phyloP scores from a whole-genome alignment of 2,113 vertebrate genomes.

The Scopus umbretta region DNA sequence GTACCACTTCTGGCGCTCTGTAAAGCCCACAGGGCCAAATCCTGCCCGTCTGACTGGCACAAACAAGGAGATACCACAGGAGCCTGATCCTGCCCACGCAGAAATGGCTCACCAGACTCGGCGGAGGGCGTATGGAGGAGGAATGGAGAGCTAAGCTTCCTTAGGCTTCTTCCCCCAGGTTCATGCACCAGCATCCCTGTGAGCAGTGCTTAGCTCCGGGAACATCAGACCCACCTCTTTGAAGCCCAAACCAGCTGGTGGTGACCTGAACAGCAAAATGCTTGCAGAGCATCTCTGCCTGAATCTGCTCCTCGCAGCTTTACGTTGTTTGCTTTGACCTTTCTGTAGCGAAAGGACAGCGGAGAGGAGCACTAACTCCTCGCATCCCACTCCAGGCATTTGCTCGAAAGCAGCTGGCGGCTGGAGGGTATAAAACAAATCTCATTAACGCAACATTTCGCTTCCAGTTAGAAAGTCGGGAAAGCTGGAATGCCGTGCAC shows the following conservation, averaged over 20 bases:
- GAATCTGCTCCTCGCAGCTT: not conserved
- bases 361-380: not conserved
- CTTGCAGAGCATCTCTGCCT: not conserved
- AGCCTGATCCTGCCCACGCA: not conserved
- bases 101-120: not conserved
- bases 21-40: not conserved
- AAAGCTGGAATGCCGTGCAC: accelerated
- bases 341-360: not conserved
- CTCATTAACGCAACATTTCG: not conserved
- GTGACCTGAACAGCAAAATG: not conserved
- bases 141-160: not conserved
- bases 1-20: accelerated
- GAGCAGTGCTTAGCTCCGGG: not conserved
- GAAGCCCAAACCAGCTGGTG: not conserved
- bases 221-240: not conserved
- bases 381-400: not conserved
- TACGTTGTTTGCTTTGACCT: not conserved
- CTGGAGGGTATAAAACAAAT: not conserved
- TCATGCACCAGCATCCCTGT: not conserved
- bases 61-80: accelerated
- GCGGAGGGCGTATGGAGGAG: not conserved
- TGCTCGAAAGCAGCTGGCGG: not conserved
- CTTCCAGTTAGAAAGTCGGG: not conserved
- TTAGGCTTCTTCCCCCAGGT: not conserved
- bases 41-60: not conserved